Evolutionary conservation across 92 coral and sea anemone species (phyloP), one percentile per base, ranked within the genome.

Genomic region (Desmophyllum pertusum): DNA sequence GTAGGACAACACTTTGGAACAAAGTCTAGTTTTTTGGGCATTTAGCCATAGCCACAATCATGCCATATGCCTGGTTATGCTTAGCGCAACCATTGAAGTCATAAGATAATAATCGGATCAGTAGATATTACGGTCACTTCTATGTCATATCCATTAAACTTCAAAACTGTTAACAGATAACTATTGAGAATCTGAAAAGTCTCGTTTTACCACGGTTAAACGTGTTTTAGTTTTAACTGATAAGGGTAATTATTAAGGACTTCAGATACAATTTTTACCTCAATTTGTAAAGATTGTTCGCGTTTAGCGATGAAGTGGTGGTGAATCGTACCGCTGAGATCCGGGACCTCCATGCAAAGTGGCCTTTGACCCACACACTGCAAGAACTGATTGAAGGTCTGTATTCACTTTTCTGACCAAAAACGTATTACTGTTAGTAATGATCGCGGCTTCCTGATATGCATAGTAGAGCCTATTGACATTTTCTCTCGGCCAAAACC

Each of bases 151-250:
- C n/a, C n/a, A 55, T n/a, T 55, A n/a, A 55, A 55, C 31, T 55
- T n/a, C 30, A 55, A n/a, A 55, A 55, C 63, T 59, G 65, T 59
- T 59, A 27, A 59, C 65, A 59, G 27, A 59, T 7, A 25, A 59
- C 65, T 31, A 59, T 25, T 67, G 21, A 17, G 42, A 33, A 5
- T 18, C n/a, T 36, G 13, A 5, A 67, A 67, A 36, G 42, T 18
- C 73, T 67, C 36, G 73, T 6, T 51, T 75, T 52, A 55, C 27
- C 41, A 59, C 52, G 80, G 80, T 75, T 75, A 75, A 75, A 75
- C 67, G 80, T 75, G 64, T 52, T 52, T 5, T 21, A 75, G 21
- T 15, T 75, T 51, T 21, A 37, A 36, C 66, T 75, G 65, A 75
- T 53, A 53, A 51, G 43, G 65, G 36, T 4, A 35, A 55, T 30